Evolutionary conservation across 2,888 invertebrate genomes (phyloP).

Genomic region (Mongoloraphidia duomilia): DNA sequence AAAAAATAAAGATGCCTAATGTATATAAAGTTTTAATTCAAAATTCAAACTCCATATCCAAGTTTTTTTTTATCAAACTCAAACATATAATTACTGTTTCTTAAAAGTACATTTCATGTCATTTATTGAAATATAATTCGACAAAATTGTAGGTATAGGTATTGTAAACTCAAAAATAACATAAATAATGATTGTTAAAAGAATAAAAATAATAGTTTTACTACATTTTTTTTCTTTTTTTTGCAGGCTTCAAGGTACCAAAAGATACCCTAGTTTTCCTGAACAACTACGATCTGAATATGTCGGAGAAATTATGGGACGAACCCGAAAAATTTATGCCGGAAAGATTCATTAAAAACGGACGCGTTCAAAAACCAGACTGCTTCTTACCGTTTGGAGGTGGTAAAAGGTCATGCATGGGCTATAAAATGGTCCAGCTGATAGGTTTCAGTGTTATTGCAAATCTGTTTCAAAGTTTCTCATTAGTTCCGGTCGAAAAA

Average conservation of each 20-base stretch:
- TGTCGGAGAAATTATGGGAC: conserved; percentile 44
- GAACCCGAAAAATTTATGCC: conserved; percentile 44
- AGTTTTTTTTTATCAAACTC: no score
- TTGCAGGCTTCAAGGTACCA: conserved; percentile 41
- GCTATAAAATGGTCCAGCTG: conserved; percentile 49
- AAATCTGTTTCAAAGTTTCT: conserved; percentile 38
- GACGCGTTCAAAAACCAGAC: conserved; percentile 41
- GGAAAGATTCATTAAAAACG: conserved; percentile 42
- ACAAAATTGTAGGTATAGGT: no score
- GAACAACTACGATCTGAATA: conserved; percentile 52
- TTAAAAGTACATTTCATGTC: not conserved
- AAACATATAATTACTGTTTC: not conserved
- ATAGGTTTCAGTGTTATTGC: conserved; percentile 39
- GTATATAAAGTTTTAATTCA: no score
- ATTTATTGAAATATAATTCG: no score
- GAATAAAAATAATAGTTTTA: not conserved
- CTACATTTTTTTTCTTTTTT: conserved; percentile 11
- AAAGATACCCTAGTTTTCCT: conserved; percentile 49
- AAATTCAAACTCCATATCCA: no score
- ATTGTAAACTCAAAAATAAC: no score
- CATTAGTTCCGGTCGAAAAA: conserved; percentile 30
- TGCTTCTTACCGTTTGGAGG: conserved; percentile 52
- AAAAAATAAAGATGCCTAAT: no score
- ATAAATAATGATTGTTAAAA: no score
- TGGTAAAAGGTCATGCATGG: conserved; percentile 51